Base-by-base conservation (phyloP, 1,140 invertebrate species). In the Cydia strobilella region DNA sequence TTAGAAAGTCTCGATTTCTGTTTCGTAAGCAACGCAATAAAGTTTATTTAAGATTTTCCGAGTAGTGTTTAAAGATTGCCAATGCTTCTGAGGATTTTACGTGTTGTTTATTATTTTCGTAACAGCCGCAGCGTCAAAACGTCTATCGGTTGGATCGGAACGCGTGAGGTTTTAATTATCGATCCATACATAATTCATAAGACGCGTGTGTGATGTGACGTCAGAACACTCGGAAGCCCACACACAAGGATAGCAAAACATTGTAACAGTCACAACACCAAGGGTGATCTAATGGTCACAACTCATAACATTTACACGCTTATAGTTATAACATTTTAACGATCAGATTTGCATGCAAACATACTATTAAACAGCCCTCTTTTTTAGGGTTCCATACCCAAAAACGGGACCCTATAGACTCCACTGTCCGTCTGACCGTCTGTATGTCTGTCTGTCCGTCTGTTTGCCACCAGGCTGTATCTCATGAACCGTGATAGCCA, bases 1-100 rank as follows among this genome's bases (percentile, higher is more conserved):
- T 54, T 54, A 54, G 51, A 54, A 54, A 54, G 51, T 54, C 51
- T 54, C n/a, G 51, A 54, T 54, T 54, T 18, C 45, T 48, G 45
- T 48, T 54, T 54, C 51, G n/a, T 54, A 54, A 54, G n/a, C 51
- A 54, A 54, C n/a, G 51, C n/a, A 18, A 54, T 54, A 54, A 54
- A 54, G 51, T 54, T 54, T 20, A 48, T 48, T 48, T 54, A 7
- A 18, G 20, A 54, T 4, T 48, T 54, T 54, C 51, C 51, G 51
- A 54, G 51, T 54, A 54, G 3, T 18, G 15, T 3, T 15, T 18
- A 54, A 54, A 18, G 15, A 13, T 13, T 18, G n/a, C n/a, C n/a
- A 54, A 18, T 18, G n/a, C 4, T 54, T 20, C 51, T 9, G 51
- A 1, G 7, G 51, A 15, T 48, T 48, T 54, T 54, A 54, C 15